Conservation (phyloP, 2,113 vertebrate genomes). For the Capra hircus region DNA sequence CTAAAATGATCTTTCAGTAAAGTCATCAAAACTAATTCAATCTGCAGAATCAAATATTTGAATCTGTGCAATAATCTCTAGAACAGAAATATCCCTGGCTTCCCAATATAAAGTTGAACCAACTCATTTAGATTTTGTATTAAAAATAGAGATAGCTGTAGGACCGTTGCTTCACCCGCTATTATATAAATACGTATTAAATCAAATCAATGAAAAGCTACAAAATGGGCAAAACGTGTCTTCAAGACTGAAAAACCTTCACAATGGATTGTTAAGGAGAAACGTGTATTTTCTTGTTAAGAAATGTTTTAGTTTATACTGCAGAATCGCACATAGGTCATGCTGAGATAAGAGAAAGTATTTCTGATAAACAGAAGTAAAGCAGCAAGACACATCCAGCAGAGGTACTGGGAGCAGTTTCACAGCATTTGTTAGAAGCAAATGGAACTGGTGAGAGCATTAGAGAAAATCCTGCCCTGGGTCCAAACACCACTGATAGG, state of each 20-base stretch:
- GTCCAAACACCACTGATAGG: slow-evolving; percentile 13
- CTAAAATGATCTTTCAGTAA: not conserved
- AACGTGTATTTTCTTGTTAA: not conserved
- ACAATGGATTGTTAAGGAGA: not conserved
- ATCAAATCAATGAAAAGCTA: not conserved
- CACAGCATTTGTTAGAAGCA: slow-evolving; percentile 50
- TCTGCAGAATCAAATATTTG: not conserved
- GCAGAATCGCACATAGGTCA: slow-evolving; percentile 29
- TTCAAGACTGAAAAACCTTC: slow-evolving; percentile 9
- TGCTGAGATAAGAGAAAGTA: slow-evolving; percentile 50
- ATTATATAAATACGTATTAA: not conserved
- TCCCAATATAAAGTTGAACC: not conserved
- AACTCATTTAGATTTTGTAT: not conserved
- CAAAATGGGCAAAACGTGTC: not conserved
- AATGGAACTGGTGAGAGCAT: slow-evolving; percentile 9
- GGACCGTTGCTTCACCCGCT: not conserved
- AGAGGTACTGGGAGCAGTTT: not conserved
- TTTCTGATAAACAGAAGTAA: slow-evolving; percentile 56
- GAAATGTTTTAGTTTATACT: slow-evolving; percentile 17
- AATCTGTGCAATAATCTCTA: not conserved
- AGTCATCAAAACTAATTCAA: not conserved
- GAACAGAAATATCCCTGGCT: not conserved
- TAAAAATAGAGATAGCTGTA: not conserved
- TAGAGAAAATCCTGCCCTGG: slow-evolving; percentile 10
- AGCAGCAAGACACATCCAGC: slow-evolving; percentile 34